Evolutionary conservation across 64 coral and sea anemone genomes (phyloP), one percentile per base, ranked within the genome.

Genomic region (Acropora tenuis): DNA sequence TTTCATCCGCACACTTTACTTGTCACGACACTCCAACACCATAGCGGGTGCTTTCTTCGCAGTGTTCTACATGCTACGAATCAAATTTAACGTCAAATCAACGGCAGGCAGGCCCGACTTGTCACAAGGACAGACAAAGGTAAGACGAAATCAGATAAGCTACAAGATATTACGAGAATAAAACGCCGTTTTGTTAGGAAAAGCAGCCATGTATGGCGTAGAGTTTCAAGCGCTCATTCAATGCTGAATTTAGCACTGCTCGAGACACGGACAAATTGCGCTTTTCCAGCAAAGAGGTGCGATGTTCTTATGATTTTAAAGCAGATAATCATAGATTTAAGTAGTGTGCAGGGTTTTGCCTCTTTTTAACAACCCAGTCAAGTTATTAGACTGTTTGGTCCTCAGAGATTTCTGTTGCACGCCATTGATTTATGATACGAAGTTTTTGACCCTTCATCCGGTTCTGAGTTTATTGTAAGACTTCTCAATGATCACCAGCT

Each of bases 51-150:
- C 45, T 16, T 18, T 78, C 47, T 48, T 2, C 43, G 44, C 63
- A 8, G 82, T 17, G 16, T 85, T 13, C 61, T 69, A 8, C 61
- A 85, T 85, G 82, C 47, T 85, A 71, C 82, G 82, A 85, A 85
- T 85, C 82, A 85, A 85, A 85, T 85, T 85, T 72, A 85, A 85
- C 66, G 82, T 85, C 63, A 85, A 63, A 85, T 85, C 82, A 63
- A 85, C 82, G 65, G 63, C 65, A 71, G 82, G 66, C 47, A 85
- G 61, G 72, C 45, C 63, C 43, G 65, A 72, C 44, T 63, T 69
- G 82, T 17, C 61, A 19, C 82, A 85, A 50, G 82, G 44, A 85
- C 82, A 85, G 65, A 50, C 7, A 19, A 8, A 85, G 82, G 82
- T 85, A 85, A 84, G 8, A n/a, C 45, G n/a, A 69, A 65, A 85